phyloP scores from a whole-genome alignment of 2,113 vertebrate genomes.

The Muscicapa adusta region DNA sequence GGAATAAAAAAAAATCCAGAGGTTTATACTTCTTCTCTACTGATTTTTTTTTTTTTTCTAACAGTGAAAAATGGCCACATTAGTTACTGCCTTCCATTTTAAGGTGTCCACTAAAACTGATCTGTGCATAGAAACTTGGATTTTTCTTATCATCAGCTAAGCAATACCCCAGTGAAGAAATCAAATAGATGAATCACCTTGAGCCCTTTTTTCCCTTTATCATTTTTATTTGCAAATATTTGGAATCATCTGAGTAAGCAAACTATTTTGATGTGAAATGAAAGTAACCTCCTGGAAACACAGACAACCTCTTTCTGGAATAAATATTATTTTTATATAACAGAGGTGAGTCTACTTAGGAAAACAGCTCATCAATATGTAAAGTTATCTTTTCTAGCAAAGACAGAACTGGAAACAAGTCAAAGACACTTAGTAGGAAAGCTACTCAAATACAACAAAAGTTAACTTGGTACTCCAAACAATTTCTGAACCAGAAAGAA shows the following conservation, averaged over 20 bases:
- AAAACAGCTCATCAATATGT: neutral
- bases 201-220: neutral
- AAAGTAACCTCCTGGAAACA: conserved; percentile 30
- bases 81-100: neutral
- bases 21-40: neutral
- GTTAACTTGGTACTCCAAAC: neutral
- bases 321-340: neutral
- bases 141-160: neutral
- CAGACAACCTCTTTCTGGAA: neutral
- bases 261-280: neutral
- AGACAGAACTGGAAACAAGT: neutral
- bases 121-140: neutral
- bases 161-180: neutral
- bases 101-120: neutral
- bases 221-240: neutral
- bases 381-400: neutral
- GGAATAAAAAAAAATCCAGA: neutral
- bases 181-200: neutral
- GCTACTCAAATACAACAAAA: neutral
- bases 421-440: neutral
- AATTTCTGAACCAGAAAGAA: neutral
- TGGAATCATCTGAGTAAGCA: neutral
- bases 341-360: neutral
- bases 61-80: neutral
- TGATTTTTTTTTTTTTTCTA: neutral